A percentile compares a stretch with the other conserved stretches of the same genome.
Conservation (phyloP, 2,113 vertebrate genomes). For the Marmota monax region DNA sequence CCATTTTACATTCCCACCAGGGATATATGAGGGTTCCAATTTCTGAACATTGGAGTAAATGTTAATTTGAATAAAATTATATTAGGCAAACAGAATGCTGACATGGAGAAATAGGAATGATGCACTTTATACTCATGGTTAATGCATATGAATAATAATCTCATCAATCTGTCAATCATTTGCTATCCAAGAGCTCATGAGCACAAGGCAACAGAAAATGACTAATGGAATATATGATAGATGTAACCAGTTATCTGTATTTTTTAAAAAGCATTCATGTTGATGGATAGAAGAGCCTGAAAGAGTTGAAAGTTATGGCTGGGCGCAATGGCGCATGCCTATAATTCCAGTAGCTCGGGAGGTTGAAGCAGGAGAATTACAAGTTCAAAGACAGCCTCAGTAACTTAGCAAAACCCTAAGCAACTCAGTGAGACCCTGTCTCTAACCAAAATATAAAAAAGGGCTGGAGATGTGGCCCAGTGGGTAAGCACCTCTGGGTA, state of each 20-base stretch:
- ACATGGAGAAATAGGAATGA: background rate
- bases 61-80: background rate
- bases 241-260: background rate
- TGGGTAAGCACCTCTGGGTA: too few relatives aligned
- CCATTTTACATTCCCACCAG: background rate
- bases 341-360: too few relatives aligned
- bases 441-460: too few relatives aligned
- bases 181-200: background rate
- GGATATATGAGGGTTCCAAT: background rate
- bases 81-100: background rate
- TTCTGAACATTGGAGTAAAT: background rate
- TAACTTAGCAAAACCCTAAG: too few relatives aligned
- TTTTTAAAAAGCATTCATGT: background rate
- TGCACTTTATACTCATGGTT: background rate
- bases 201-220: slow-evolving; percentile 8
- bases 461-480: too few relatives aligned
- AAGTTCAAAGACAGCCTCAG: too few relatives aligned
- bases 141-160: background rate
- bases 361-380: too few relatives aligned
- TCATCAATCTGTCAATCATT: background rate
- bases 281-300: background rate
- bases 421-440: too few relatives aligned
- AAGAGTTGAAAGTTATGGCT: background rate
- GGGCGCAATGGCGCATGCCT: too few relatives aligned
- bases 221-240: background rate